phyloP scores from a whole-genome alignment of 2,797 vertebrate genomes.

The Enteromius fasciolatus region DNA sequence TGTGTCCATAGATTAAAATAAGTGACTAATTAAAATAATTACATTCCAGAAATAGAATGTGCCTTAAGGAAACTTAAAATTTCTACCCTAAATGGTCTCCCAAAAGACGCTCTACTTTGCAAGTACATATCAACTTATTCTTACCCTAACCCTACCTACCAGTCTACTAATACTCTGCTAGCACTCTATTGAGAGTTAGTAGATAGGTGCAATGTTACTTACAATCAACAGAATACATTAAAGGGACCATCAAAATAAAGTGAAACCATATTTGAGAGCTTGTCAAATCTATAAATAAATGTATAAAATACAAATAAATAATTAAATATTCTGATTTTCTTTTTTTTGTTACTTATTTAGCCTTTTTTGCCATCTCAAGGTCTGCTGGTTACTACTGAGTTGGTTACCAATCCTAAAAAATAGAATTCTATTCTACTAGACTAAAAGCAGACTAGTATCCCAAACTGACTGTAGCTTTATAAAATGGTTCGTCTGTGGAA shows the following conservation, averaged over 20 bases:
- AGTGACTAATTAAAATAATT: not conserved
- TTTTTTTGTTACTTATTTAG: not conserved
- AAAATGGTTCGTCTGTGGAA: constrained; percentile 6
- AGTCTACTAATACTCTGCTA: no score
- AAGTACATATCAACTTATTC: no score
- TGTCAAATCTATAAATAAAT: not conserved
- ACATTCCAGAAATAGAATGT: not conserved
- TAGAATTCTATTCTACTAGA: not conserved
- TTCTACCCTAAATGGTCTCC: no score
- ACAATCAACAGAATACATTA: no score
- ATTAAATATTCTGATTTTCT: not conserved
- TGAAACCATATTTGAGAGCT: not conserved
- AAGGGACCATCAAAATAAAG: no score
- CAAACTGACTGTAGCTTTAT: not conserved
- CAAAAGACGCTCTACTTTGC: no score
- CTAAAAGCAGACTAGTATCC: not conserved
- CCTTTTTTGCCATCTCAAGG: not conserved
- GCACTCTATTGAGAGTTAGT: no score
- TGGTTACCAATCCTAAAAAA: not conserved
- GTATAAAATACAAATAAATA: not conserved
- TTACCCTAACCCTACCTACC: no score
- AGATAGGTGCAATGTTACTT: no score
- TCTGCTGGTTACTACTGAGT: not conserved
- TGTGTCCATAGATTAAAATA: not conserved
- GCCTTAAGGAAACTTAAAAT: no score